Conservation (phyloP, 2,888 invertebrate genomes). For the Leptinotarsa peninsularis region DNA sequence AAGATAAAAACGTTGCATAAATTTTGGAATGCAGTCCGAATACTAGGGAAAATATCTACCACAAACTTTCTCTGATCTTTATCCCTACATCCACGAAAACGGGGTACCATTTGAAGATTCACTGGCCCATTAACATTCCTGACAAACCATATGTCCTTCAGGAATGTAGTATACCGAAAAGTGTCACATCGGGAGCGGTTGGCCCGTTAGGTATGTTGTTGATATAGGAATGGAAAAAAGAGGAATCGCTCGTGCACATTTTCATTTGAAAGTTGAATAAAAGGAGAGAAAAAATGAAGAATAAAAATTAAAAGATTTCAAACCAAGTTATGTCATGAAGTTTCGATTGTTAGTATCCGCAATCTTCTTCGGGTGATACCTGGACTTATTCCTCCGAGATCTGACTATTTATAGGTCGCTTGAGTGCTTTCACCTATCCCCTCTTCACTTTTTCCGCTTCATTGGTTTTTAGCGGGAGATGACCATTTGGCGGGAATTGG, state of each 20-base stretch:
- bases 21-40: constrained; percentile 60
- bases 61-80: constrained; percentile 59
- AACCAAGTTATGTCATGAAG: too few relatives aligned
- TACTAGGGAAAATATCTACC: constrained; percentile 56
- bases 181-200: constrained; percentile 61
- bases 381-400: too few relatives aligned
- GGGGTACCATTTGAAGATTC: constrained; percentile 57
- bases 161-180: constrained; percentile 66
- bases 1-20: constrained; percentile 53
- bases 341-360: too few relatives aligned
- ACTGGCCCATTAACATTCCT: constrained; percentile 55
- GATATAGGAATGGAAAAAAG: not conserved
- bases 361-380: too few relatives aligned
- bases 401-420: too few relatives aligned
- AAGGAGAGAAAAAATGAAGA: too few relatives aligned
- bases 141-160: constrained; percentile 62
- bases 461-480: too few relatives aligned
- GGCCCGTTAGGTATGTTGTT: not conserved
- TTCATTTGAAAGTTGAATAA: not conserved
- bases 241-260: not conserved
- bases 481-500: too few relatives aligned
- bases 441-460: too few relatives aligned
- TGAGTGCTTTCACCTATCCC: too few relatives aligned
- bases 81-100: constrained; percentile 56
- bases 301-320: too few relatives aligned